Conservation (phyloP, 2,113 vertebrate species). For the Mystacornis crossleyi region DNA sequence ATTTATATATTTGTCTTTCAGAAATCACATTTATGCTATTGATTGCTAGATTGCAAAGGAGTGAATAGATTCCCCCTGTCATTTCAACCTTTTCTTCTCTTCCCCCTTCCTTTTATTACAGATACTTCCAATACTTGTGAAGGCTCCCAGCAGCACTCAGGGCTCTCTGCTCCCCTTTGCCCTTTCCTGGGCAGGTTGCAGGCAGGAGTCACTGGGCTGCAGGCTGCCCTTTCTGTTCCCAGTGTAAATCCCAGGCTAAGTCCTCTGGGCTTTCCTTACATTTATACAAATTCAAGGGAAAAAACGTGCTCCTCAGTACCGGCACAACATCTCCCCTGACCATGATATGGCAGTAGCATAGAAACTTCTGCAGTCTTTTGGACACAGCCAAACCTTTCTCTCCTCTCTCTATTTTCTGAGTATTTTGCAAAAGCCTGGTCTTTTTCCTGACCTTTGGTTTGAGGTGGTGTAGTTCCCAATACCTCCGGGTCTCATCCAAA, state of each 20-base stretch:
- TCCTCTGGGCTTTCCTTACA: not conserved
- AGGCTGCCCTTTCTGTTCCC: not conserved
- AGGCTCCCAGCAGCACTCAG: not conserved
- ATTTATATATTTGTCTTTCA: conserved; percentile 32
- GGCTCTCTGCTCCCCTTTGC: not conserved
- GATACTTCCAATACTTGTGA: not conserved
- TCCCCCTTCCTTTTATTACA: not conserved
- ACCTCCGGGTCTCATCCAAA: not conserved
- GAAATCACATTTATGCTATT: conserved; percentile 52
- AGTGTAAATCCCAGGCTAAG: not conserved
- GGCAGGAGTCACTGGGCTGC: not conserved
- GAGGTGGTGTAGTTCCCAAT: not conserved
- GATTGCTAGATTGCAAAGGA: not conserved
- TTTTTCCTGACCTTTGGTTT: not conserved
- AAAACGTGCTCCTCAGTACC: not conserved
- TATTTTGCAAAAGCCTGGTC: not conserved
- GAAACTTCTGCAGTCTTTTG: not conserved
- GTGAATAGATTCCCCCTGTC: conserved; percentile 4
- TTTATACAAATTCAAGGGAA: not conserved
- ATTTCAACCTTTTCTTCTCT: conserved; percentile 49
- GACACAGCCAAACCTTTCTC: not conserved
- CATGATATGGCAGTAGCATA: not conserved
- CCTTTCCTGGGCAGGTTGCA: not conserved
- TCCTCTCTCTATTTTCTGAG: not conserved
- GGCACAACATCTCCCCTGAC: not conserved